These are phyloP conservation scores for Helostoma temminkii DNA, from an alignment of 2,797 vertebrate genomes.

Conservation along the genomic window DNA sequence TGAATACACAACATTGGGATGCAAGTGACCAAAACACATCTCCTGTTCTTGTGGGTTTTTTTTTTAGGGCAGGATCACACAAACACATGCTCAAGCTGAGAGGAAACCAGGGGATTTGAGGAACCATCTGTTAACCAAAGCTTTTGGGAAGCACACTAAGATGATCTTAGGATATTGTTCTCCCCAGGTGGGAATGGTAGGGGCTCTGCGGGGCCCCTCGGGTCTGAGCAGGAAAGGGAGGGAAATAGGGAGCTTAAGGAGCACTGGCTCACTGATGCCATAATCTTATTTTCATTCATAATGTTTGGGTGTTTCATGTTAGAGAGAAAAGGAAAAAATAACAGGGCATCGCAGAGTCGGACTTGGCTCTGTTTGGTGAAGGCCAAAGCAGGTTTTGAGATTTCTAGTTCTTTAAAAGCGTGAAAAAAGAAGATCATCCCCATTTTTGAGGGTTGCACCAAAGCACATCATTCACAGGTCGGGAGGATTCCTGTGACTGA, in stretches of 20 bases:
- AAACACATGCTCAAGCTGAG: slow-evolving; percentile 82
- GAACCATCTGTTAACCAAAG: slow-evolving; percentile 87
- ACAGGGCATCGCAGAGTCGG: background rate
- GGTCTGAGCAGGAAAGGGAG: slow-evolving; percentile 51
- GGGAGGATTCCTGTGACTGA: slow-evolving; percentile 13
- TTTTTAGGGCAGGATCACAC: slow-evolving; percentile 77
- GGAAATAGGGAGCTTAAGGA: slow-evolving; percentile 64
- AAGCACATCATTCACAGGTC: slow-evolving; percentile 17
- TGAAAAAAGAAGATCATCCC: slow-evolving; percentile 38
- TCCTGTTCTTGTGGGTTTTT: slow-evolving; percentile 26
- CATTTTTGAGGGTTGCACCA: background rate
- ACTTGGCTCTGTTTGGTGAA: background rate
- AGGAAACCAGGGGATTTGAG: slow-evolving; percentile 83
- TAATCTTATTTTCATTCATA: slow-evolving; percentile 79
- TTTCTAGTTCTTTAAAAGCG: slow-evolving; percentile 33
- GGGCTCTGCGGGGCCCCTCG: slow-evolving; percentile 54
- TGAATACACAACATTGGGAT: background rate
- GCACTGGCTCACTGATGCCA: slow-evolving; percentile 49
- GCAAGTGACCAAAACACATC: slow-evolving; percentile 49
- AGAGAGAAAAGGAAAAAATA: slow-evolving; percentile 12
- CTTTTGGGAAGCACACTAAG: slow-evolving; percentile 81
- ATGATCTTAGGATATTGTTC: slow-evolving; percentile 86
- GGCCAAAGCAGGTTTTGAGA: background rate
- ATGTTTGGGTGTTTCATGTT: slow-evolving; percentile 42
- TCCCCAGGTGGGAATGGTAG: slow-evolving; percentile 83